These are phyloP conservation scores for Trinectes maculatus DNA, from an alignment of 2,113 vertebrate species.

Conservation along the genomic window DNA sequence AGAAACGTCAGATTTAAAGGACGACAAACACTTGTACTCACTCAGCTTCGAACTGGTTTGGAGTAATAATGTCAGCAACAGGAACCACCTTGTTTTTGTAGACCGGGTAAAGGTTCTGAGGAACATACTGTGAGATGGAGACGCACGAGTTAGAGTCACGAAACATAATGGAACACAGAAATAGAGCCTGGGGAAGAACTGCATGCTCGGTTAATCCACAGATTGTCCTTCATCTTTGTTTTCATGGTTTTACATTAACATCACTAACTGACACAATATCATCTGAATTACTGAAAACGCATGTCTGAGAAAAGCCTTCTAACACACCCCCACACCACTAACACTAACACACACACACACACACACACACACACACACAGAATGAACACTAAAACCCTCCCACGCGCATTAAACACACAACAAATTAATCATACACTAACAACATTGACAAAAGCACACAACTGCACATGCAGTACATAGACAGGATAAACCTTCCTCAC, in stretches of 20 bases:
- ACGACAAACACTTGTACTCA: constrained; percentile 79
- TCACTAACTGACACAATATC: not conserved
- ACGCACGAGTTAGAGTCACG: not conserved
- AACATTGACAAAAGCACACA: not conserved
- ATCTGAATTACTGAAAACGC: constrained; percentile 4
- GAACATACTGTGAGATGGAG: constrained; percentile 88
- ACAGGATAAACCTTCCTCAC: constrained; percentile 76
- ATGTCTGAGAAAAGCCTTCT: not conserved
- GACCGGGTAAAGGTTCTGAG: constrained; percentile 92
- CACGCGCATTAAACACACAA: constrained; percentile 22
- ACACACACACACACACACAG: constrained; percentile 11
- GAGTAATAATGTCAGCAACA: constrained; percentile 96
- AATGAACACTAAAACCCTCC: constrained; percentile 23
- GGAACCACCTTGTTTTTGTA: constrained; percentile 96
- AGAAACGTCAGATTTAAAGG: not conserved
- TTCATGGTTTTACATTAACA: constrained; percentile 16
- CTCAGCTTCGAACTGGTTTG: constrained; percentile 99
- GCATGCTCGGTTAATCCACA: not conserved
- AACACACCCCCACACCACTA: too few species aligned
- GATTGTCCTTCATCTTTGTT: constrained; percentile 22
- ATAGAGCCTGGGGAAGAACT: not conserved
- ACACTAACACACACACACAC: too few species aligned
- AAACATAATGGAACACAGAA: not conserved
- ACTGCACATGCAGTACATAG: not conserved
- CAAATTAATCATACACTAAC: not conserved